Conservation (phyloP, 2,888 invertebrate genomes). For the Strigamia maritima region DNA sequence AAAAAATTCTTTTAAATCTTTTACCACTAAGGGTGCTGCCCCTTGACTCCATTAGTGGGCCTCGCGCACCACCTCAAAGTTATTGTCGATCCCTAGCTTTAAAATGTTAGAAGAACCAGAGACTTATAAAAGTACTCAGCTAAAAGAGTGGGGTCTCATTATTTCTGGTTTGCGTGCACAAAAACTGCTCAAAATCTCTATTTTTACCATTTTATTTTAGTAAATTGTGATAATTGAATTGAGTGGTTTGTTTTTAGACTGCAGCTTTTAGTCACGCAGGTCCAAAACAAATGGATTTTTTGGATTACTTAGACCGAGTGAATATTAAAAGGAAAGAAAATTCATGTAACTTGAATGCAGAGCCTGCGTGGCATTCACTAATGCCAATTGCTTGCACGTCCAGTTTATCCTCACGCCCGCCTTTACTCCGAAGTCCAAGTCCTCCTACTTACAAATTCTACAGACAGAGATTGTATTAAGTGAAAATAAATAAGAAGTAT, state of each 20-base stretch:
- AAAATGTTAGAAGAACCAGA: too few relatives aligned
- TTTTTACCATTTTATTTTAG: too few relatives aligned
- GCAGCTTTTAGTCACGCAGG: not conserved
- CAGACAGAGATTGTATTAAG: constrained; percentile 26
- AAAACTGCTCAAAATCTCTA: too few relatives aligned
- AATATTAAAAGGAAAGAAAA: not conserved
- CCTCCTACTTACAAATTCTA: constrained; percentile 5
- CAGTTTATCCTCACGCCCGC: not conserved
- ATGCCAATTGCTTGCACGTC: not conserved
- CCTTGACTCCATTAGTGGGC: too few relatives aligned
- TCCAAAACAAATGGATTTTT: constrained; percentile 10
- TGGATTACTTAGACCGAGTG: not conserved
- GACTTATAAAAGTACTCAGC: too few relatives aligned
- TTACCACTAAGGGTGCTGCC: too few relatives aligned
- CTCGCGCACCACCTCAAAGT: too few relatives aligned
- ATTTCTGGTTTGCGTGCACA: too few relatives aligned
- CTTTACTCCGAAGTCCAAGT: constrained; percentile 6
- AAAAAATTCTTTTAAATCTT: too few relatives aligned
- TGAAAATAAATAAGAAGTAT: not conserved
- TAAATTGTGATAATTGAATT: too few relatives aligned
- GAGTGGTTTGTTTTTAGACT: not conserved
- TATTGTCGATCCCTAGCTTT: too few relatives aligned
- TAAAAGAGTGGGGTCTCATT: too few relatives aligned
- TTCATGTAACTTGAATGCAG: not conserved
- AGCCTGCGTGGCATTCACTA: not conserved